Evolutionary conservation across 1,140 invertebrate species (phyloP).

Genomic region (Andricus grossulariae): DNA sequence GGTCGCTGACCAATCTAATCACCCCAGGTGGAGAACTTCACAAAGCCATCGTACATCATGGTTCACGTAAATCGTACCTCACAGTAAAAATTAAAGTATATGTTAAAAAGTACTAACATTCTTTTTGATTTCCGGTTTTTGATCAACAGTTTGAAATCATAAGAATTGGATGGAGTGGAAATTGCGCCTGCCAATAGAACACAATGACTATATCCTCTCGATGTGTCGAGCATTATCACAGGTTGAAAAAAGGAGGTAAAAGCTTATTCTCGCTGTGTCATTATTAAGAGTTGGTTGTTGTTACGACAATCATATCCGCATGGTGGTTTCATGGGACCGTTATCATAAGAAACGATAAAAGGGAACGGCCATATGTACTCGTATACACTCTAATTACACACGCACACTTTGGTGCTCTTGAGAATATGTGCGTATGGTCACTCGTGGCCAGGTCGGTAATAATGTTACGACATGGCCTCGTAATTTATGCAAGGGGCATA

Average conservation of each 20-base stretch:
- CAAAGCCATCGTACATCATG: too few relatives aligned
- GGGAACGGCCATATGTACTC: constrained; percentile 36
- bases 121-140: too few relatives aligned
- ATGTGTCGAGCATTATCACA: not conserved
- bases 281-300: constrained; percentile 13
- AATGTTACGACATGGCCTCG: constrained; percentile 1
- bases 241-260: not conserved
- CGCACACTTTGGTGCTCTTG: not conserved
- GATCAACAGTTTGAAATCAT: too few relatives aligned
- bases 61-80: too few relatives aligned
- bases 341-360: constrained; percentile 48
- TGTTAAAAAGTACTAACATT: too few relatives aligned
- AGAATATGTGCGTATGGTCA: constrained; percentile 15
- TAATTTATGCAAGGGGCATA: constrained; percentile 1
- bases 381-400: constrained; percentile 27
- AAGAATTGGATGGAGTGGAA: too few relatives aligned
- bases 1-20: too few relatives aligned
- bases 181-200: too few relatives aligned
- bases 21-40: too few relatives aligned
- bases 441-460: not conserved
- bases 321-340: constrained; percentile 17
- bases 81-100: too few relatives aligned
- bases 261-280: not conserved
- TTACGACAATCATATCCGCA: constrained; percentile 13
- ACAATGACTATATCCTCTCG: too few relatives aligned